These are phyloP conservation scores for Caenorhabditis sp. DNA, from an alignment of 2,888 invertebrate genomes.

Conservation along the genomic window DNA sequence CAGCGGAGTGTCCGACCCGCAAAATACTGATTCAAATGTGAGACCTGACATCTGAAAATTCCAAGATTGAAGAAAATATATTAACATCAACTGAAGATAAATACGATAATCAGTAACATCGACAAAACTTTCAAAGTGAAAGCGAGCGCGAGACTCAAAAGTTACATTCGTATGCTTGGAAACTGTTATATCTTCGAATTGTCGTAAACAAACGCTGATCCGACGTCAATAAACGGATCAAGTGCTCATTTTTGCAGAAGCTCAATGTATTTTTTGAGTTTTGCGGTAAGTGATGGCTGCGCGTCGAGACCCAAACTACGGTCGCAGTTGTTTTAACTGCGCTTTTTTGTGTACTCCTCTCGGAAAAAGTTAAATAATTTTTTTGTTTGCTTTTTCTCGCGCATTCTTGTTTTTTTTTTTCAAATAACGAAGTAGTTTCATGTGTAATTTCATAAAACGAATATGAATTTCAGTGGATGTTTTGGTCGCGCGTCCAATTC, in stretches of 20 bases:
- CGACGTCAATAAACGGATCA: neutral
- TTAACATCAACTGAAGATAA: neutral
- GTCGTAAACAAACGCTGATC: neutral
- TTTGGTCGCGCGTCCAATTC: conserved; percentile 67
- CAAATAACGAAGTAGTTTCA: neutral
- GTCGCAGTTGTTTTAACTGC: conserved; percentile 45
- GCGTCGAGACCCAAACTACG: conserved; percentile 49
- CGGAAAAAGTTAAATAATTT: conserved; percentile 24
- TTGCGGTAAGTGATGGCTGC: conserved; percentile 9
- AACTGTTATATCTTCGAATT: too few relatives aligned
- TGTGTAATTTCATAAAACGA: neutral
- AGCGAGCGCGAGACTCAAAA: too few relatives aligned
- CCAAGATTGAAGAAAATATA: neutral
- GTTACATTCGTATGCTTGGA: too few relatives aligned
- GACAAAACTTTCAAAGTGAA: neutral
- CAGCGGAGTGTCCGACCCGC: conserved; percentile 17
- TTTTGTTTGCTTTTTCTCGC: too few relatives aligned
- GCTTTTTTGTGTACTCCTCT: conserved; percentile 59
- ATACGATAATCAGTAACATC: neutral
- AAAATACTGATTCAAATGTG: conserved; percentile 36
- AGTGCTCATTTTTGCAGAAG: too few relatives aligned
- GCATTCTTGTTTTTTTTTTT: neutral
- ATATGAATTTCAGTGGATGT: conserved; percentile 62
- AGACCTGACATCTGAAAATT: conserved; percentile 46
- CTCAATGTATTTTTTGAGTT: conserved; percentile 22